Percentiles rank a stretch among this genome's conserved stretches.
These are phyloP conservation scores for Hippocampus barbouri DNA, from an alignment of 2,113 vertebrate genomes.

Conservation along the genomic window DNA sequence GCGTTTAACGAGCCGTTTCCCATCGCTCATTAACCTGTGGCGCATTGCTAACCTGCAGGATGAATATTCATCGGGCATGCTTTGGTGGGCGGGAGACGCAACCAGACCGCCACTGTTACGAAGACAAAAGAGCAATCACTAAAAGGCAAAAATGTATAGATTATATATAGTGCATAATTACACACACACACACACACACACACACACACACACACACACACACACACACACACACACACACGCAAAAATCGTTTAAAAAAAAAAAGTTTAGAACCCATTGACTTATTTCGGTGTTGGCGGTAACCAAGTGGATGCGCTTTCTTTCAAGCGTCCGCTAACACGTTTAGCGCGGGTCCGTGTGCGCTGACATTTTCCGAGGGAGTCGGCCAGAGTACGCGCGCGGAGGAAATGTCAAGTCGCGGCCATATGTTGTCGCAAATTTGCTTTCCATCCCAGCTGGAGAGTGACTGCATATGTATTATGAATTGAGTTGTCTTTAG, in stretches of 20 bases:
- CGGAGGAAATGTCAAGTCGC: constrained; percentile 57
- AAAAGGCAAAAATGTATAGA: not conserved
- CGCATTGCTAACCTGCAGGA: constrained; percentile 32
- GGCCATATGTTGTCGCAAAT: constrained; percentile 37
- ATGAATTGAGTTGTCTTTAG: constrained; percentile 25
- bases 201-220: too few relatives aligned
- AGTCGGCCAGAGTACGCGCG: constrained; percentile 53
- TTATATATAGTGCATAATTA: too few relatives aligned
- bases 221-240: too few relatives aligned
- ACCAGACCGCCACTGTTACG: not conserved
- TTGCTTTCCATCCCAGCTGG: constrained; percentile 49
- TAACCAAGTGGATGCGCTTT: constrained; percentile 21
- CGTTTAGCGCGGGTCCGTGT: constrained; percentile 19
- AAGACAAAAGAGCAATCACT: constrained; percentile 10
- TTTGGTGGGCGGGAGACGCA: not conserved
- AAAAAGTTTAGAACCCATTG: not conserved
- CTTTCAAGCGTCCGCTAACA: constrained; percentile 23
- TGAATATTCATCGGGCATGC: constrained; percentile 47
- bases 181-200: too few relatives aligned
- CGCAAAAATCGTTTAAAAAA: too few relatives aligned
- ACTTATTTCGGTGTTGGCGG: not conserved
- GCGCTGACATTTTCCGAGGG: constrained; percentile 52
- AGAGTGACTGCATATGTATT: constrained; percentile 26
- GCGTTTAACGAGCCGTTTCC: constrained; percentile 59
- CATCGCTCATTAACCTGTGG: constrained; percentile 56